Conservation (phyloP, 1,140 invertebrate species). For the Acromyrmex heyeri region DNA sequence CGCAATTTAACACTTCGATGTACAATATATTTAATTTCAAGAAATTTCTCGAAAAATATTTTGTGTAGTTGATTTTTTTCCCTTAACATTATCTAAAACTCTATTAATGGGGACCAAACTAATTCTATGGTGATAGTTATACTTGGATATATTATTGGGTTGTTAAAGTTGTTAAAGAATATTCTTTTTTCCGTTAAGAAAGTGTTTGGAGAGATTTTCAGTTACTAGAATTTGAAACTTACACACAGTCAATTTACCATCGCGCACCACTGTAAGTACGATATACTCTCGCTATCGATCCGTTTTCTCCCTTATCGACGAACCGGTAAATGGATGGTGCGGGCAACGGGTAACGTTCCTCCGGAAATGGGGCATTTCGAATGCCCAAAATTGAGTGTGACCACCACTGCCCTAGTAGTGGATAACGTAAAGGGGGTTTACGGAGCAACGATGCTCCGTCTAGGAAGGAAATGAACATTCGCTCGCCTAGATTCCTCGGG, state of each 20-base stretch:
- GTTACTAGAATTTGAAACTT: conserved; percentile 28
- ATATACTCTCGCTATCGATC: conserved; percentile 46
- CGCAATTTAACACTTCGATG: background rate
- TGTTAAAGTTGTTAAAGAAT: background rate
- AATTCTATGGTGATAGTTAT: background rate
- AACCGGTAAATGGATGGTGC: conserved; percentile 50
- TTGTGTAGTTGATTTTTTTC: background rate
- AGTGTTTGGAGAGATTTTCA: conserved; percentile 30
- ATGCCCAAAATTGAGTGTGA: conserved; percentile 52
- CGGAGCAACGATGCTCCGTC: conserved; percentile 18
- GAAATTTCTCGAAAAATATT: background rate
- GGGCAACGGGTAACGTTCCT: background rate
- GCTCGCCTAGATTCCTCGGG: conserved; percentile 66
- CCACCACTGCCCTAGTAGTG: conserved; percentile 29
- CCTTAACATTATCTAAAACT: background rate
- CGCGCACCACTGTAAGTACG: background rate
- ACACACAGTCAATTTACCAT: conserved; percentile 37
- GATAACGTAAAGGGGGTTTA: conserved; percentile 43
- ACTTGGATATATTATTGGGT: background rate
- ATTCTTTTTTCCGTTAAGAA: background rate
- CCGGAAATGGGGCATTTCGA: conserved; percentile 57
- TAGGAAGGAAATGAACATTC: conserved; percentile 73
- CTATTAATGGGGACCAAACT: background rate
- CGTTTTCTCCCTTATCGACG: conserved; percentile 41
- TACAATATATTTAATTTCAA: background rate